Conservation (phyloP, 1,140 invertebrate species). For the Radopholus similis region DNA sequence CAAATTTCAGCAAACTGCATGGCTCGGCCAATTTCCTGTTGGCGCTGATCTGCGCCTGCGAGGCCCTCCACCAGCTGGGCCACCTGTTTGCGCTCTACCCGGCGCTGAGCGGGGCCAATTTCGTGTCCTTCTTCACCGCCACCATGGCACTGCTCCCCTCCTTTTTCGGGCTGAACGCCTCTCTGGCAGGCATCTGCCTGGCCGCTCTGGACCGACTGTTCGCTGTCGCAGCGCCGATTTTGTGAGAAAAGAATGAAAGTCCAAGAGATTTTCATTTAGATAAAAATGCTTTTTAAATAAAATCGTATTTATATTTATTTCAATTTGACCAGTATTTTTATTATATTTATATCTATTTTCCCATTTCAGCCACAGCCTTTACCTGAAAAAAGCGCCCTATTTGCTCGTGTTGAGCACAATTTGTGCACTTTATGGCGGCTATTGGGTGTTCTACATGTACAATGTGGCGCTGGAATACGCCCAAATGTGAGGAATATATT, state of each 20-base stretch:
- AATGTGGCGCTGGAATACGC: not conserved
- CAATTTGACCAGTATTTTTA: too few relatives aligned
- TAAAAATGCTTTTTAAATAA: too few relatives aligned
- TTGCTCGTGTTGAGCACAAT: not conserved
- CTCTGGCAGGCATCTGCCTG: not conserved
- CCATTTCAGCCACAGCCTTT: not conserved
- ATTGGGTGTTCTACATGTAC: not conserved
- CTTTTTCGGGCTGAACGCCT: not conserved
- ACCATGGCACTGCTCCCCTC: not conserved
- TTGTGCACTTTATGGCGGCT: not conserved
- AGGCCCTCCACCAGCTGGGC: not conserved
- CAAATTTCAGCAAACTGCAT: too few relatives aligned
- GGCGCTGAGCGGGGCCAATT: not conserved
- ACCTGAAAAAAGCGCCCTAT: not conserved
- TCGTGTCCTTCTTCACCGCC: not conserved
- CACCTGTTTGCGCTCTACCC: not conserved
- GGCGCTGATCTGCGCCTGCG: slow-evolving; percentile 1
- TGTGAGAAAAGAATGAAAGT: too few relatives aligned
- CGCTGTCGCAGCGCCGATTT: not conserved
- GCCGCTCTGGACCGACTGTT: not conserved
- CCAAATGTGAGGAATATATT: not conserved
- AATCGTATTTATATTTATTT: too few relatives aligned
- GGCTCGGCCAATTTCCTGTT: slow-evolving; percentile 1
- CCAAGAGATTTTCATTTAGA: too few relatives aligned
- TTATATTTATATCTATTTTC: too few relatives aligned